Percentiles rank a stretch among this genome's conserved stretches.
phyloP scores from a whole-genome alignment of 2,113 vertebrate genomes.

The Emberiza fucata region DNA sequence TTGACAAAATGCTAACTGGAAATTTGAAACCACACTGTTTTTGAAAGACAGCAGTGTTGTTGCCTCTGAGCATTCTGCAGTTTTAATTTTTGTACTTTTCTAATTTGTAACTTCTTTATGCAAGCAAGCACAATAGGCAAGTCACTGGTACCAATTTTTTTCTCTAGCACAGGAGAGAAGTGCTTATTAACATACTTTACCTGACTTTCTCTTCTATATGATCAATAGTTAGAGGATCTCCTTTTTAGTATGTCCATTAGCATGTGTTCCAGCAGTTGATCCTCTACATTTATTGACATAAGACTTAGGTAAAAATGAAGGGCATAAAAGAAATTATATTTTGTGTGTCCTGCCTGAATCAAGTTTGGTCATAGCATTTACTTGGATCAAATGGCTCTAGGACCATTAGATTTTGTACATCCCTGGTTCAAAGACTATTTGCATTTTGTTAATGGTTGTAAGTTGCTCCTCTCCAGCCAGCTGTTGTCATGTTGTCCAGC shows the following conservation, averaged over 20 bases:
- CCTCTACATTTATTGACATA: neutral
- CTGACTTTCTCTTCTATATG: neutral
- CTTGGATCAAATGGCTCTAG: neutral
- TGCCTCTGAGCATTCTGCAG: neutral
- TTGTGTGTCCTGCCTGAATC: neutral
- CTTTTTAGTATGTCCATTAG: neutral
- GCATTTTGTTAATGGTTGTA: neutral
- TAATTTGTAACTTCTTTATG: neutral
- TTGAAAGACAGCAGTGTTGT: neutral
- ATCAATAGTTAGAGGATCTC: neutral
- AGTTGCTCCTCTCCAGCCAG: neutral
- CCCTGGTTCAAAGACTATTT: neutral
- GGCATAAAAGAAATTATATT: neutral
- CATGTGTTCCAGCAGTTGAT: neutral
- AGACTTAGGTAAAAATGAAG: neutral
- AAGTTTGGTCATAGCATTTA: neutral
- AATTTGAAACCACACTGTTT: neutral
- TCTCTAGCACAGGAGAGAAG: neutral
- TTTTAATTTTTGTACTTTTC: neutral
- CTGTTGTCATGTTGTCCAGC: neutral
- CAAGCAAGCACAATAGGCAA: neutral
- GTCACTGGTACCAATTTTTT: neutral
- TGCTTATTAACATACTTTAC: neutral
- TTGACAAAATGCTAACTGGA: neutral
- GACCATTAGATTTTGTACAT: neutral